phyloP scores from a whole-genome alignment of 2,797 vertebrate genomes.

The Cottoperca gobio region DNA sequence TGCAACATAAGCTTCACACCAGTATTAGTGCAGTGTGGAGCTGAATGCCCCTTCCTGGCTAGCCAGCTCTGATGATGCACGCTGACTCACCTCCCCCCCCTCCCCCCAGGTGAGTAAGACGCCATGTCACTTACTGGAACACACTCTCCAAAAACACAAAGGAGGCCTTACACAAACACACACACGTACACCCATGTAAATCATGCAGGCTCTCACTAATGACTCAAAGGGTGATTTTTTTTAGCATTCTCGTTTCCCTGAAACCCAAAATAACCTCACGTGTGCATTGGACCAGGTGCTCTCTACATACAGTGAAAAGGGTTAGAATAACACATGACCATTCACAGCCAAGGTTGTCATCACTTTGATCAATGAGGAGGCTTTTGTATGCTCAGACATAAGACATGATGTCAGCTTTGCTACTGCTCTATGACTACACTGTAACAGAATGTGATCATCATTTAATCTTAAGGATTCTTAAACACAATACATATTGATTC shows the following conservation, averaged over 20 bases:
- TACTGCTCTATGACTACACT: conserved; percentile 29
- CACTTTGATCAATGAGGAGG: conserved; percentile 51
- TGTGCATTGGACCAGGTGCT: conserved; percentile 69
- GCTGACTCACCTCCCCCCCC: conserved; percentile 84
- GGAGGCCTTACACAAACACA: conserved; percentile 54
- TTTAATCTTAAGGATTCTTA: conserved; percentile 25
- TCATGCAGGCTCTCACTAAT: conserved; percentile 64
- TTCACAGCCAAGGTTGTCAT: conserved; percentile 67
- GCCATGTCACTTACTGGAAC: conserved; percentile 88
- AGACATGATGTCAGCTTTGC: conserved; percentile 66
- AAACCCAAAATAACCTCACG: conserved; percentile 69
- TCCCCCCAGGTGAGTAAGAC: conserved; percentile 84
- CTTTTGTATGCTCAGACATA: conserved; percentile 59
- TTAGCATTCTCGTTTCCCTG: conserved; percentile 38
- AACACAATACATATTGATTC: neutral
- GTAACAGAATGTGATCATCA: conserved; percentile 24
- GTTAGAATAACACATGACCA: conserved; percentile 70
- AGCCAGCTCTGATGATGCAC: conserved; percentile 86
- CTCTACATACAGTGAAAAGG: conserved; percentile 62
- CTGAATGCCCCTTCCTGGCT: conserved; percentile 69
- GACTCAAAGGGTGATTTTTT: conserved; percentile 68
- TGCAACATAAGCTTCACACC: conserved; percentile 39
- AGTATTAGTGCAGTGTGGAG: conserved; percentile 54
- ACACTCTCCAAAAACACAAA: conserved; percentile 73
- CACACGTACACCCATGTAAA: conserved; percentile 53